phyloP scores from a whole-genome alignment of 2,888 invertebrate genomes.

The Lepidonotus clava region DNA sequence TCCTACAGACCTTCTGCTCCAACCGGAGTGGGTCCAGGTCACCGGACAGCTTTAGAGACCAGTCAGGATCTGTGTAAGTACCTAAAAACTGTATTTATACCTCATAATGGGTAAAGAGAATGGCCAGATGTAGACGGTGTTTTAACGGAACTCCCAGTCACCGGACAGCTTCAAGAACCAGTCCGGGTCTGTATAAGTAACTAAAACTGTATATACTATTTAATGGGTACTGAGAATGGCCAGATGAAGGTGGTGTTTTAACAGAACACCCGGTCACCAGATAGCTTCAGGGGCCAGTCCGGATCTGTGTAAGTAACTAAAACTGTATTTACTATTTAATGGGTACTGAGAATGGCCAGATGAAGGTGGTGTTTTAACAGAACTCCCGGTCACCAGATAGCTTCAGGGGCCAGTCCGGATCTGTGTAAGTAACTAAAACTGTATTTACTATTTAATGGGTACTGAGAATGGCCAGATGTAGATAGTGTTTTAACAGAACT shows the following conservation, averaged over 20 bases:
- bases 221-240: too few species aligned
- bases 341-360: background rate
- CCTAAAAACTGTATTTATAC: too few species aligned
- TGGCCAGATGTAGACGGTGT: too few species aligned
- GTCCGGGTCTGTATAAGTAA: background rate
- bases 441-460: too few species aligned
- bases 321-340: too few species aligned
- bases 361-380: background rate
- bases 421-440: constrained; percentile 2
- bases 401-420: constrained; percentile 20
- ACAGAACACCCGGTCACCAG: too few species aligned
- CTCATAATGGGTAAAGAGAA: too few species aligned
- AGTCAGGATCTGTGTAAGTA: constrained; percentile 53
- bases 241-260: too few species aligned
- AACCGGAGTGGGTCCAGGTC: constrained; percentile 1
- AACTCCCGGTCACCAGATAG: background rate
- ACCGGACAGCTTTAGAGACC: constrained; percentile 33
- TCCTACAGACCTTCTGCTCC: constrained; percentile 42
- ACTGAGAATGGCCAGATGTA: too few species aligned
- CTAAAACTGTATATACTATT: too few species aligned
- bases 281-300: background rate
- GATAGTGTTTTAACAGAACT: too few species aligned
- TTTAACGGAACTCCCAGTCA: too few species aligned
- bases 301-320: constrained; percentile 36
- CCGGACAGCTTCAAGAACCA: background rate